Evolutionary conservation across 2,888 invertebrate species (phyloP).

Genomic region (Neoitamus cyanurus): DNA sequence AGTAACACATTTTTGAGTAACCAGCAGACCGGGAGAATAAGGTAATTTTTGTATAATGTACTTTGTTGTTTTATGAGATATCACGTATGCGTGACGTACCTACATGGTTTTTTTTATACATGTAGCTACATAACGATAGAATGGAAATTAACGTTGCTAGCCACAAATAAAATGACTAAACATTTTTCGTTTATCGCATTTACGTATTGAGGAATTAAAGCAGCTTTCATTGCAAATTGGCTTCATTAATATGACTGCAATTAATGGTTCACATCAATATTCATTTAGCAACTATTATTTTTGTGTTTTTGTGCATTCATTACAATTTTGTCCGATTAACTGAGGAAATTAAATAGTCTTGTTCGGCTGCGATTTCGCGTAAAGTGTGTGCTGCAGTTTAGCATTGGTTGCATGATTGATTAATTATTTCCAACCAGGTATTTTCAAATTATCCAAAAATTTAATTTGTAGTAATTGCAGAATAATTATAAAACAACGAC

Average conservation of each 20-base stretch:
- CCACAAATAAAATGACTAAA: not conserved
- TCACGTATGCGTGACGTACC: not conserved
- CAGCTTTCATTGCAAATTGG: not conserved
- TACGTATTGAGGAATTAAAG: not conserved
- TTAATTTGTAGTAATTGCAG: not conserved
- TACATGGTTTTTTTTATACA: too few relatives aligned
- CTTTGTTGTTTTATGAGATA: too few relatives aligned
- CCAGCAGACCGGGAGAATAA: too few relatives aligned
- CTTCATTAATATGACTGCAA: not conserved
- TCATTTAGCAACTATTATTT: not conserved
- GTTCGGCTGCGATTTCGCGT: not conserved
- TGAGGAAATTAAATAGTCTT: not conserved
- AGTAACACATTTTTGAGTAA: too few relatives aligned
- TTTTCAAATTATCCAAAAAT: too few relatives aligned
- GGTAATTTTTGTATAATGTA: too few relatives aligned
- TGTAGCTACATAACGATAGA: too few relatives aligned
- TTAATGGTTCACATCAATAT: not conserved
- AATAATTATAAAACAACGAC: not conserved
- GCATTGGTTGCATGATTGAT: not conserved
- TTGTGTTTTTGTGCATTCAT: not conserved
- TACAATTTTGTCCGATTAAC: not conserved
- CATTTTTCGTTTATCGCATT: not conserved
- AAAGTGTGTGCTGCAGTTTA: not conserved
- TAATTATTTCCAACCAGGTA: not conserved
- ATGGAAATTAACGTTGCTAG: not conserved